Evolutionary conservation across 1,140 invertebrate species (phyloP).

Genomic region (Aphis gossypii): DNA sequence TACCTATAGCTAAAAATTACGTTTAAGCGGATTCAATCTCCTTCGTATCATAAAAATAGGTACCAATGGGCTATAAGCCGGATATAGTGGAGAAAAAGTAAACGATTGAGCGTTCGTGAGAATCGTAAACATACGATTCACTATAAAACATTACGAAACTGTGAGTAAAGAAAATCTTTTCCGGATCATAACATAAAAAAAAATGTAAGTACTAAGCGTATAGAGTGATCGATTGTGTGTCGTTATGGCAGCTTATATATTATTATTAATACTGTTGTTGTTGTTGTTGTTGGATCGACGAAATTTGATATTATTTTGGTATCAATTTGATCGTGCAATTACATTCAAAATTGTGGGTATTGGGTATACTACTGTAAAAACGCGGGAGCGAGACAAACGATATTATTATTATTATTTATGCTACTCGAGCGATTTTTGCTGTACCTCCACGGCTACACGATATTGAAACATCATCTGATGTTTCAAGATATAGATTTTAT

Average conservation of each 20-base stretch:
- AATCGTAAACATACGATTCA: background rate
- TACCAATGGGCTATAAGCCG: background rate
- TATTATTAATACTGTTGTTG: background rate
- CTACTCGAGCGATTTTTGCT: background rate
- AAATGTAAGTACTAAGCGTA: background rate
- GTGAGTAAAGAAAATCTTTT: no score
- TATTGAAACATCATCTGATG: no score
- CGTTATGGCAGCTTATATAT: background rate
- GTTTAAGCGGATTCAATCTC: background rate
- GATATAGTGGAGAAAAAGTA: background rate
- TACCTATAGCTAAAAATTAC: background rate
- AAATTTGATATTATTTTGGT: background rate
- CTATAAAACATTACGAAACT: background rate
- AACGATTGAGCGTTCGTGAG: background rate
- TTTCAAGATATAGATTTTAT: no score
- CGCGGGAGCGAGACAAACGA: background rate
- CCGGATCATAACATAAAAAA: background rate
- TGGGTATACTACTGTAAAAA: no score
- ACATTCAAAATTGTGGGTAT: background rate
- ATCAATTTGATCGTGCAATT: background rate
- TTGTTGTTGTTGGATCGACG: background rate
- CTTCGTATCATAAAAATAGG: background rate
- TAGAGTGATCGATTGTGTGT: background rate
- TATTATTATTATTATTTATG: background rate
- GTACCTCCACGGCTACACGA: background rate